These are phyloP conservation scores for Heloderma charlesbogerti DNA, from an alignment of 2,113 vertebrate species.

Conservation along the genomic window DNA sequence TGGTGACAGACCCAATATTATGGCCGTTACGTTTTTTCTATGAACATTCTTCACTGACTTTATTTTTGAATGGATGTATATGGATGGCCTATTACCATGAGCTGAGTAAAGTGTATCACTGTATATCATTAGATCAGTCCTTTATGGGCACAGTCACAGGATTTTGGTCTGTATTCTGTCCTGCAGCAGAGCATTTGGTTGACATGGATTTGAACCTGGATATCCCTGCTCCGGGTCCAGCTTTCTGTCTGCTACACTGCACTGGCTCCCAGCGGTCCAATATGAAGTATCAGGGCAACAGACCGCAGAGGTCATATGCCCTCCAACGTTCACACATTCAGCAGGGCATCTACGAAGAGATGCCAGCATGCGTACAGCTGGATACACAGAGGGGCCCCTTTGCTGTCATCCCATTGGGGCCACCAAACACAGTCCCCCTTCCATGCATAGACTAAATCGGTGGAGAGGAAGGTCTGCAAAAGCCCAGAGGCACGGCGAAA, in stretches of 20 bases:
- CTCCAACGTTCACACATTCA: neutral
- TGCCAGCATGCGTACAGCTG: neutral
- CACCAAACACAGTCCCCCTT: neutral
- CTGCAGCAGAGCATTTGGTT: neutral
- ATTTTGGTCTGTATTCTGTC: neutral
- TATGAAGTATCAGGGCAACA: neutral
- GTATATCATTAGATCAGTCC: neutral
- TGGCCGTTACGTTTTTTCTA: too few species aligned
- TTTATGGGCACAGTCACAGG: neutral
- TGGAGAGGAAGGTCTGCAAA: too few species aligned
- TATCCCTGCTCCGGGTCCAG: neutral
- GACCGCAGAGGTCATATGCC: too few species aligned
- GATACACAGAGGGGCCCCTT: fast-evolving
- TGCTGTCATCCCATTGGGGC: neutral
- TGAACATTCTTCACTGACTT: neutral
- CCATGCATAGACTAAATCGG: too few species aligned
- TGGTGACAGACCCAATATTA: neutral
- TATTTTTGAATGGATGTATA: neutral
- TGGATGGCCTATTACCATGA: neutral
- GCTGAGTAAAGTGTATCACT: neutral
- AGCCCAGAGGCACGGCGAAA: too few species aligned
- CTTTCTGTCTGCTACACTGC: neutral
- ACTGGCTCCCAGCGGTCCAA: neutral
- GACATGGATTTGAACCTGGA: neutral
- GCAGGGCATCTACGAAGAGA: neutral